Evolutionary conservation across 1,140 invertebrate species (phyloP).

Genomic region (Brevipalpus yothersi): DNA sequence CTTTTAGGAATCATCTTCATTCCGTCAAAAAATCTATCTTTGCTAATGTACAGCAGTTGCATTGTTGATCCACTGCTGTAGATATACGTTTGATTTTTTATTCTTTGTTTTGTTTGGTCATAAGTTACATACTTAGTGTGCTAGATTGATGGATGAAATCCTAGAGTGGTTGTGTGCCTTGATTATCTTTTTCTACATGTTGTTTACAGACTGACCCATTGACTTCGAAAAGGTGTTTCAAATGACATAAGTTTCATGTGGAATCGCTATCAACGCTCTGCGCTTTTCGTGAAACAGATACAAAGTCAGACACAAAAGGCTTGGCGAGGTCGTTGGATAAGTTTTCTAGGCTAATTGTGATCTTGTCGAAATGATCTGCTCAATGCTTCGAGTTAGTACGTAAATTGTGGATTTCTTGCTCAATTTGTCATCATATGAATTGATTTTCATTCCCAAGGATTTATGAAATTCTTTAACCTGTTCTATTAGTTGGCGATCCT

Average conservation of each 20-base stretch:
- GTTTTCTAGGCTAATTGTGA: neutral
- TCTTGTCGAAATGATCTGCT: too few relatives aligned
- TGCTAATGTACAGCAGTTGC: too few relatives aligned
- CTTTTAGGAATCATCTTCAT: too few relatives aligned
- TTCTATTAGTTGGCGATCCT: slow-evolving; percentile 16
- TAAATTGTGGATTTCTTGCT: neutral
- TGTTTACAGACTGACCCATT: neutral
- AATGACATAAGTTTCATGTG: neutral
- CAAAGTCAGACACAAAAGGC: neutral
- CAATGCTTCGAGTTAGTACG: too few relatives aligned
- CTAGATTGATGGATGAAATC: neutral
- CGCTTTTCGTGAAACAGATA: neutral
- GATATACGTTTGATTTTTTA: too few relatives aligned
- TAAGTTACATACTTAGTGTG: too few relatives aligned
- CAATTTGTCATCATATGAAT: neutral
- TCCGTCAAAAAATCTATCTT: too few relatives aligned
- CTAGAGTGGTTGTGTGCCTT: neutral
- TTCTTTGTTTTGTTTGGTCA: too few relatives aligned
- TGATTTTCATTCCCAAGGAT: neutral
- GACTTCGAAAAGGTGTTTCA: neutral
- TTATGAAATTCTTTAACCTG: slow-evolving; percentile 8
- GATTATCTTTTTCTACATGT: neutral
- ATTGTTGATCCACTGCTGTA: too few relatives aligned
- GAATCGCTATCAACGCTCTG: neutral
- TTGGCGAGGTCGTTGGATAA: slow-evolving; percentile 5